Percentiles rank a stretch among this genome's conserved stretches.
These are phyloP conservation scores for Cephalopterus ornatus DNA, from an alignment of 2,113 vertebrate species.

Conservation along the genomic window DNA sequence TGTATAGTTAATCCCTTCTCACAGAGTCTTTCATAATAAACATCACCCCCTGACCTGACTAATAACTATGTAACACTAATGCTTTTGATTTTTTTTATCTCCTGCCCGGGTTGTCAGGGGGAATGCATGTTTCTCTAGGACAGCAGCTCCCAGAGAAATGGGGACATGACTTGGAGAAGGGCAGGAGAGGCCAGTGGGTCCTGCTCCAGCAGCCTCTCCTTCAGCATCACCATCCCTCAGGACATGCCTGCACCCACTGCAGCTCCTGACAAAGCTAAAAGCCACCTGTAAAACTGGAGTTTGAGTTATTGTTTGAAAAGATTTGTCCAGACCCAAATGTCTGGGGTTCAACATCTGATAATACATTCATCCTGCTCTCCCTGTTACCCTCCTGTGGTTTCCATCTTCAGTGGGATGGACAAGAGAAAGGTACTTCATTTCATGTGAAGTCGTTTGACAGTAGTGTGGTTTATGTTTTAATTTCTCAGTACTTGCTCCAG, in stretches of 20 bases:
- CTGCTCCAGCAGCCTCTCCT: neutral
- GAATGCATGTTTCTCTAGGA: neutral
- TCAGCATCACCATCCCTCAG: neutral
- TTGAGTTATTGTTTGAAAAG: neutral
- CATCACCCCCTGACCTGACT: constrained; percentile 61
- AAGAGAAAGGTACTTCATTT: neutral
- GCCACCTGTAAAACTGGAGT: neutral
- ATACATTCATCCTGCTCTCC: neutral
- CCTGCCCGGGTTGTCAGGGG: neutral
- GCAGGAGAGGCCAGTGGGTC: neutral
- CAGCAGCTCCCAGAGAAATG: neutral
- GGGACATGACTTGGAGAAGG: neutral
- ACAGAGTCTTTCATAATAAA: constrained; percentile 66
- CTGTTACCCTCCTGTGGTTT: neutral
- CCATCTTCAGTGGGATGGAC: neutral
- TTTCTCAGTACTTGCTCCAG: neutral
- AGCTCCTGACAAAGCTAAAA: neutral
- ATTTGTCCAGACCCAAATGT: neutral
- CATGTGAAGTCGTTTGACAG: neutral
- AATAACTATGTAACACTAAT: constrained; percentile 34
- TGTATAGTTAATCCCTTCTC: constrained; percentile 60
- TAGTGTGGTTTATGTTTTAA: neutral
- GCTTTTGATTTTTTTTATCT: constrained; percentile 18
- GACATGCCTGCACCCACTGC: neutral
- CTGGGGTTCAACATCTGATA: neutral